Base-by-base conservation (phyloP, 2,888 invertebrate genomes). In the Allacma fusca region DNA sequence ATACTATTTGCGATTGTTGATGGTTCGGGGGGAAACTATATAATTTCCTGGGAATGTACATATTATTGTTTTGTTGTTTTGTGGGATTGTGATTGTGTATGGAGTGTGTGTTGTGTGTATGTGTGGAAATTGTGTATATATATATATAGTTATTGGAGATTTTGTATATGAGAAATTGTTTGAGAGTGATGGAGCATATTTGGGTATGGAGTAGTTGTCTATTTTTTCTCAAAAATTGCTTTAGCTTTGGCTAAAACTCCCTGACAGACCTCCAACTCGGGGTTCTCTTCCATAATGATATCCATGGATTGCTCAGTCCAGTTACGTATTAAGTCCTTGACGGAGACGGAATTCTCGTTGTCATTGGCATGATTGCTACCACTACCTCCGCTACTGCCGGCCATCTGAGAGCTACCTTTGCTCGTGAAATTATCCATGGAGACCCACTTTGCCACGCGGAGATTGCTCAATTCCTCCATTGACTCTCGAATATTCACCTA, bases 201-300 rank as follows among this genome's bases (percentile, higher is more conserved):
- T 50, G 50, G 16, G 2, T 50, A 50, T 50, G 13, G 5, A 9
- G 13, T 40, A 9, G 7, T 40, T 59, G 19, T 59, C 40, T 74
- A 73, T 68, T 74, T 68, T 23, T 81, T 79, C 65, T 82, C 82
- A 67, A 83, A 83, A 21, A 80, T 68, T 40, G 72, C 78, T 59
- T 78, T 82, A 23, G 81, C 80, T 64, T 80, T 77, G 44, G 79
- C 81, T 26, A 82, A 79, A 5, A 80, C 80, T 12, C 83, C 83
- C 2, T 81, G 80, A 77, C 83, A 83, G 40, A 81, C 81, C 23
- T 78, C 74, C 23, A 78, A 44, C 40, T 78, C 78, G 0, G 81
- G 64, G 65, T 81, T 83, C 2, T 81, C 82, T 68, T 82, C 83
- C 72, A 83, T 80, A 62, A 83, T 83, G 0, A 82, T 80, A 70